Evolutionary conservation across 2,797 vertebrate species (phyloP), one percentile per base, ranked within the genome.

Genomic region (Sebastes hopkinsi): DNA sequence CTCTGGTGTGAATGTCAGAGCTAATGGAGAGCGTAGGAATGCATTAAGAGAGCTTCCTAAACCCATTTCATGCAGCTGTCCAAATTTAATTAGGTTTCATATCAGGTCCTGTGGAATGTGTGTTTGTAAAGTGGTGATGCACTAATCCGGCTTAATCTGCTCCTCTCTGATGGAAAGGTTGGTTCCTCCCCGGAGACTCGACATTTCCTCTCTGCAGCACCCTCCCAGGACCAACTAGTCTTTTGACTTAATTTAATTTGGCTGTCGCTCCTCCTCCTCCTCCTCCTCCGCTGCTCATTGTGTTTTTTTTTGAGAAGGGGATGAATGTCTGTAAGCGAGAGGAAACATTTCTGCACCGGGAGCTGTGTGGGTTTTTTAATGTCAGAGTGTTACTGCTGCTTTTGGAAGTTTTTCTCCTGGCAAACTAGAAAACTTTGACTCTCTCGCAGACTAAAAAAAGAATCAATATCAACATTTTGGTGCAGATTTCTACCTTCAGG

Each of bases 61-160:
- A 64, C 65, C 79, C 34, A 79, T 86, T 87, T 87, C 83, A 84
- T 79, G 61, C 67, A 59, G 74, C 79, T 59, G 72, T 87, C 81
- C 64, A 75, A 30, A 82, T 86, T 87, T 81, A 84, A 91, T 91
- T 87, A 85, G 68, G 60, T 85, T 89, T 76, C 36, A 61, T 72
- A 75, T 81, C 73, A 42, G 67, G 46, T 81, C 61, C 69, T 66
- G 54, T 30, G 22, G 75, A 81, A 66, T 0, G 73, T 80, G 75
- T 80, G 75, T 86, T 82, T 72, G 74, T 46, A 67, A 59, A 59
- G 71, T 38, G 55, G 56, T 2, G 70, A 71, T 2, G 76, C 61
- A 70, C 81, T 85, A 84, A 91, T 89, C 84, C 76, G 8, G 27
- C 8, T 14, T 87, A 82, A 88, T 85, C 80, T 60, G 76, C 67